Percentiles rank a stretch among this genome's conserved stretches.
phyloP scores from a whole-genome alignment of 2,888 invertebrate species.

The Stictocephala bisonia region DNA sequence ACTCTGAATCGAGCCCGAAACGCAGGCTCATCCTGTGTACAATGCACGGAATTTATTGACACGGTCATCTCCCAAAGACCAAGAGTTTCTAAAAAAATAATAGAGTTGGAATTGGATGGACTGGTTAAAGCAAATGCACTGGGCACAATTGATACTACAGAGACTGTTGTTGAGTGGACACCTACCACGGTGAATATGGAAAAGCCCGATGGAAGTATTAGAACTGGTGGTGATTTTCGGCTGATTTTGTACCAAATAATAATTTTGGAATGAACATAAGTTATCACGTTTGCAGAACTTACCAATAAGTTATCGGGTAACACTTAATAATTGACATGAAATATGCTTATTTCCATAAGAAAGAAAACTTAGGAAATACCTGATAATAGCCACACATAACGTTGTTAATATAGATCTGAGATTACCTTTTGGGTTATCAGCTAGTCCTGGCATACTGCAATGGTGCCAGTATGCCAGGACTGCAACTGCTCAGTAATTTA shows the following conservation, averaged over 20 bases:
- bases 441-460: constrained; percentile 9
- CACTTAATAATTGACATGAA: not conserved
- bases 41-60: no score
- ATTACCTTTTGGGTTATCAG: not conserved
- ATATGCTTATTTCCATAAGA: not conserved
- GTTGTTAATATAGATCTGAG: not conserved
- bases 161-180: not conserved
- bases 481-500: no score
- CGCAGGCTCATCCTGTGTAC: no score
- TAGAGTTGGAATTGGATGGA: not conserved
- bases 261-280: not conserved
- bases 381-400: not conserved
- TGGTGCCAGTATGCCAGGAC: not conserved
- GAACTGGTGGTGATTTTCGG: constrained; percentile 15
- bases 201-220: not conserved
- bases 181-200: not conserved
- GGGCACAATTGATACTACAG: not conserved
- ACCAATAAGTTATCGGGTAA: not conserved
- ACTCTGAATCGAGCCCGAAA: no score
- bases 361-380: not conserved
- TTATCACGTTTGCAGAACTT: constrained; percentile 7
- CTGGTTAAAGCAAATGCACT: constrained; percentile 7
- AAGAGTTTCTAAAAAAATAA: no score
- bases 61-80: no score
- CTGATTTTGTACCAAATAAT: not conserved